phyloP scores from a whole-genome alignment of 2,113 vertebrate genomes.

The Theristicus caerulescens region DNA sequence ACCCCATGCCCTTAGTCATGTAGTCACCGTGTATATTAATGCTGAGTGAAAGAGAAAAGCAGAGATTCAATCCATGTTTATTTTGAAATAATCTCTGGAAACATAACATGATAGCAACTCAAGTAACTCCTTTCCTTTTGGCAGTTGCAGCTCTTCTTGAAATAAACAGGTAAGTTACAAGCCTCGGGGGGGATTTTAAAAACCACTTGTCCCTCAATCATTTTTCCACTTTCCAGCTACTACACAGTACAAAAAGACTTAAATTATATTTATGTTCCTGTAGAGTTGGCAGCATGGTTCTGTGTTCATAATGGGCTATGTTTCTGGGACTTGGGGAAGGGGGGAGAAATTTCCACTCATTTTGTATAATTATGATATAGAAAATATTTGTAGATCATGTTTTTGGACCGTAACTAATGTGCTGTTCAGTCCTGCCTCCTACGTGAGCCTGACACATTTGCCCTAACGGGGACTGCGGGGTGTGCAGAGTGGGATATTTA shows the following conservation, averaged over 20 bases:
- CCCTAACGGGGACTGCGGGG: not conserved
- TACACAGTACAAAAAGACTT: constrained; percentile 14
- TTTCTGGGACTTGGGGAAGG: not conserved
- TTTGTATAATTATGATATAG: constrained; percentile 65
- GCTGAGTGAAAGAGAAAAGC: not conserved
- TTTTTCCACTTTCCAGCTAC: constrained; percentile 47
- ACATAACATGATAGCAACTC: not conserved
- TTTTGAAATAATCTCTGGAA: constrained; percentile 49
- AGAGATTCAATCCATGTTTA: not conserved
- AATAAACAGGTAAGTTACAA: constrained; percentile 56
- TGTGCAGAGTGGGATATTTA: not conserved
- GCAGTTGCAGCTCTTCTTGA: constrained; percentile 33
- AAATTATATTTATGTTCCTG: constrained; percentile 32
- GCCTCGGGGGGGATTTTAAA: constrained; percentile 21
- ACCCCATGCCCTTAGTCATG: not conserved
- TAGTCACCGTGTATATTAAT: fast-evolving
- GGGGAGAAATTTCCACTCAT: constrained; percentile 55
- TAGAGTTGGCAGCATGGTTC: not conserved
- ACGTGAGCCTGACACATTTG: constrained; percentile 28
- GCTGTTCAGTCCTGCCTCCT: constrained; percentile 17
- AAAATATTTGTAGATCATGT: constrained; percentile 65
- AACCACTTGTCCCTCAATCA: constrained; percentile 40
- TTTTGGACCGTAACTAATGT: constrained; percentile 23
- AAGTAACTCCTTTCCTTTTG: constrained; percentile 36
- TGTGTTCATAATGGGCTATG: constrained; percentile 14